Percentiles rank a stretch among this genome's conserved stretches.
Evolutionary conservation across 2,797 vertebrate genomes (phyloP).

Genomic region (Pseudochirops corinnae): DNA sequence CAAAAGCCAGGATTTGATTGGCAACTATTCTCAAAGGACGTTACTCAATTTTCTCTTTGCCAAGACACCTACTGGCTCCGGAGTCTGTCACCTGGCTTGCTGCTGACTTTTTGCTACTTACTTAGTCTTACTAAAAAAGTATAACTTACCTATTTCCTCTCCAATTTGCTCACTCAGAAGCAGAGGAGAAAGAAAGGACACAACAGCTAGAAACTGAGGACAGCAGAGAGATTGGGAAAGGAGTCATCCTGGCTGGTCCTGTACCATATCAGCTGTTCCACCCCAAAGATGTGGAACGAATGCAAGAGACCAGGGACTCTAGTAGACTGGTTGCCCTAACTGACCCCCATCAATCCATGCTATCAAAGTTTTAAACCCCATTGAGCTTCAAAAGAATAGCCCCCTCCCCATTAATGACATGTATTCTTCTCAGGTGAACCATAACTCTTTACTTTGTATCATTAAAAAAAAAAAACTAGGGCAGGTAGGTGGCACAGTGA

Average conservation of each 20-base stretch:
- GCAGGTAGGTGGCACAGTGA: too few species aligned
- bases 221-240: slow-evolving; percentile 11
- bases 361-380: not conserved
- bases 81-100: not conserved
- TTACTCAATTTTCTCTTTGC: slow-evolving; percentile 2
- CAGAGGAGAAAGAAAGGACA: slow-evolving; percentile 5
- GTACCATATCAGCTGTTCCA: not conserved
- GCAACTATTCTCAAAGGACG: not conserved
- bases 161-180: slow-evolving; percentile 25
- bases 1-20: not conserved
- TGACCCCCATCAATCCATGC: not conserved
- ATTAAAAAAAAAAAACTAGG: not conserved
- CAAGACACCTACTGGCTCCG: not conserved
- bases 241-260: not conserved
- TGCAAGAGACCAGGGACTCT: slow-evolving; percentile 19
- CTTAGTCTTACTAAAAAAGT: not conserved
- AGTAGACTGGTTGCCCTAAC: not conserved
- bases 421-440: slow-evolving; percentile 12
- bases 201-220: slow-evolving; percentile 13
- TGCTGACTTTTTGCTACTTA: not conserved
- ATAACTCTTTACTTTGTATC: slow-evolving; percentile 8
- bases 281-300: not conserved
- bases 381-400: not conserved
- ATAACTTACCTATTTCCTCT: not conserved
- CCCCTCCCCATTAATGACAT: slow-evolving; percentile 12